These are phyloP conservation scores for Manduca sexta DNA, from an alignment of 1,140 invertebrate genomes.

Conservation along the genomic window DNA sequence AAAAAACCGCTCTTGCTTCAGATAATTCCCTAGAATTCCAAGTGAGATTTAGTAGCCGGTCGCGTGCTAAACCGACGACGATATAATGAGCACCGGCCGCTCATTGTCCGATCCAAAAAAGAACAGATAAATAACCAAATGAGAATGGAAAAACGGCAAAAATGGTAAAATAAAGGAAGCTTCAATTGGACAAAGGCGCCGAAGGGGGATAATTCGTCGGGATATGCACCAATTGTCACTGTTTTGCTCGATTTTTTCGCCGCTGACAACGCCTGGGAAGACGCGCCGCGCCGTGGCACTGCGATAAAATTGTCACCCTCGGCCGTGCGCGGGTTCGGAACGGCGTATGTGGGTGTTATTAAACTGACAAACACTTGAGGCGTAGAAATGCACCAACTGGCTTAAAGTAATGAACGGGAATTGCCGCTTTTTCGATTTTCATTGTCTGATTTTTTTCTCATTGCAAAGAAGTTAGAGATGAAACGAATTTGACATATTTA, in stretches of 20 bases:
- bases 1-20: conserved; percentile 53
- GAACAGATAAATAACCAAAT: conserved; percentile 71
- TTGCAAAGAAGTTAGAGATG: too few species aligned
- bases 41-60: conserved; percentile 59
- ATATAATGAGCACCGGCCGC: conserved; percentile 57
- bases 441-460: too few species aligned
- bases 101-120: conserved; percentile 66
- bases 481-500: too few species aligned
- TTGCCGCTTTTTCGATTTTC: too few species aligned
- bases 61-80: conserved; percentile 57
- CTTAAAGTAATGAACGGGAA: too few species aligned
- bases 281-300: background rate
- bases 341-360: background rate
- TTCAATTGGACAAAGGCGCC: conserved; percentile 70
- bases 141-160: conserved; percentile 68
- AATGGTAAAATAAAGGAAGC: conserved; percentile 67
- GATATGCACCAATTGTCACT: conserved; percentile 71
- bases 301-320: conserved; percentile 7
- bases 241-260: conserved; percentile 38
- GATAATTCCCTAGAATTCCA: conserved; percentile 71
- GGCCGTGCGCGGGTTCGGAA: background rate
- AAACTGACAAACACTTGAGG: too few species aligned
- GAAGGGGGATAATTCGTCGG: conserved; percentile 67
- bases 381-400: too few species aligned
- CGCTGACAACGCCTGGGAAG: conserved; percentile 9